Evolutionary conservation across 2,888 invertebrate species (phyloP), one percentile per base, ranked within the genome.

Genomic region (Plebejus anna): DNA sequence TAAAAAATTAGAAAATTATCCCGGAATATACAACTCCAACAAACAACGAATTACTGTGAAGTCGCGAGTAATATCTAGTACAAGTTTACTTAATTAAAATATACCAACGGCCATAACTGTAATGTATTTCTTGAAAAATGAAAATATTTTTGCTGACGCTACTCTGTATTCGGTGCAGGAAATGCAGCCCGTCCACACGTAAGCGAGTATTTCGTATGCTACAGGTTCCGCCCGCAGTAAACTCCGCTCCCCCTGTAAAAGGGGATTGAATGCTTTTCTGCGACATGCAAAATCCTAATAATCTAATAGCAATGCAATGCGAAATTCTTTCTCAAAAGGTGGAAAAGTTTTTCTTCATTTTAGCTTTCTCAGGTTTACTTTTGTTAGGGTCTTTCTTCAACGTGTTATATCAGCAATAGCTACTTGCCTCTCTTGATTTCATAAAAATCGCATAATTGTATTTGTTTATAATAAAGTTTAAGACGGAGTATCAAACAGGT

Each of bases 141-240:
- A 66, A 55, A 66, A 66, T 66, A 32, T n/a, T 76, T 88, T 78
- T 89, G 88, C 86, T 79, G 79, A 82, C 88, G 11, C 70, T 91
- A 87, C 88, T 79, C 76, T 75, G 82, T 81, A 70, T 75, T 78
- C 78, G 80, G 81, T 88, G 89, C 87, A 90, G 89, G 88, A 90
- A 90, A 90, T 91, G 91, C 91, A 90, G 81, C 86, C 84, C 81
- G 81, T 83, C 85, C 84, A 82, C 81, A 81, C 82, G 84, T 84
- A 87, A 86, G 85, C 84, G 86, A 86, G 83, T 81, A 81, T 81
- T 90, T 89, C 84, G 83, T 84, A 87, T 86, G 84, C 86, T 81
- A 79, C 83, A 81, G 82, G 82, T 81, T 82, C 80, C 81, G 82
- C 82, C 81, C 72, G 42, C 76, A 78, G 80, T 78, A 80, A 80